Base-by-base conservation (phyloP, 2,113 vertebrate species). In the Pao palembangensis region DNA sequence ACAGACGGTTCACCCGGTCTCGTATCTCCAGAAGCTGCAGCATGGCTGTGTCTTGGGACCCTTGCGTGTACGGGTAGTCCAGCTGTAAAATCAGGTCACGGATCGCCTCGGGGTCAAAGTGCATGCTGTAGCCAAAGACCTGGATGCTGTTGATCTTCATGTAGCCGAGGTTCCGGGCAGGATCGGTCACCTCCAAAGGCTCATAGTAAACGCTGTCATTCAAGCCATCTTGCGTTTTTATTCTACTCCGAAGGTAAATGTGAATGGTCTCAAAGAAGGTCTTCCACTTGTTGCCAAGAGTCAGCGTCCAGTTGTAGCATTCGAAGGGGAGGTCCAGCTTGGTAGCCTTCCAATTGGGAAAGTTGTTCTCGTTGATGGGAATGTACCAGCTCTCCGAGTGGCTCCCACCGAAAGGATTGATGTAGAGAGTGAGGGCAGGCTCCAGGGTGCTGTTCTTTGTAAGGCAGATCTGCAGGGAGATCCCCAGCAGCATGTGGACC, bases 61-160 rank as follows among this genome's bases (percentile, higher is more conserved):
- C 95, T 90, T 95, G 95, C 64, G 96, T 98, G n/a, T 98, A 96
- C 2, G 96, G 95, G 86, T 98, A 98, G 88, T 98, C 96, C 89
- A 98, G 87, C 84, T 99, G 96, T 73, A 98, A 89, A 69, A 99
- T 98, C 86, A 98, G 88, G 83, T 99, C 96, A 51, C 96, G 92
- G 38, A 98, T 98, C 0, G 96, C 95, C 63, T 99, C 96, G 0
- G 96, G 94, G 85, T 99, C 95, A 25, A 99, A 99, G 88, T 96
- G 95, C 96, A 98, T 98, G 91, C 96, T 98, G 90, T 98, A 99
- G 81, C 96, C 96, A 73, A 98, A 98, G 66, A 98, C 96, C 88
- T 96, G 96, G 67, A 98, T 96, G 84, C 93, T 92, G 85, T 96
- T 97, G 85, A 99, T 98, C 88, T 99, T 99, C 96, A 99, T 98